Conservation (phyloP, 2,888 invertebrate genomes). For the Dicranocentrus wangi region DNA sequence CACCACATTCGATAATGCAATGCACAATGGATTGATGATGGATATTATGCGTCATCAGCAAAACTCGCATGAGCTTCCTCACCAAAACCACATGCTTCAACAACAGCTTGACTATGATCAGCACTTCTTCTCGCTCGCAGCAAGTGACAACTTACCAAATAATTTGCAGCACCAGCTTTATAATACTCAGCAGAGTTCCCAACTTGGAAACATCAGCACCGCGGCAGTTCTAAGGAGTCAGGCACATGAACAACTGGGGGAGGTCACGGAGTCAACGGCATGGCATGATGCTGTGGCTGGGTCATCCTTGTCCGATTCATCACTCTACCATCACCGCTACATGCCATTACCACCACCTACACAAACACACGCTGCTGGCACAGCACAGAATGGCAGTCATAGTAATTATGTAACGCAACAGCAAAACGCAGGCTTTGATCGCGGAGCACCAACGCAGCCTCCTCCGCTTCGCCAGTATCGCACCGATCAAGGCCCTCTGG, state of each 20-base stretch:
- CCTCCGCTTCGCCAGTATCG: constrained; percentile 10
- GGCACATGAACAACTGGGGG: neutral
- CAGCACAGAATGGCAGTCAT: constrained; percentile 4
- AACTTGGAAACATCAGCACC: neutral
- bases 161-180: neutral
- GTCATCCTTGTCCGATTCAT: neutral
- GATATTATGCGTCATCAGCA: constrained; percentile 23
- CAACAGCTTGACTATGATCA: neutral
- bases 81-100: constrained; percentile 23
- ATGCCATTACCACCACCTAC: neutral
- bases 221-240: neutral
- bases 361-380: constrained; percentile 5
- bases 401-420: neutral
- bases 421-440: constrained; percentile 8
- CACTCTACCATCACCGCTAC: neutral
- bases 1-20: constrained; percentile 7
- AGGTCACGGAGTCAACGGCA: neutral
- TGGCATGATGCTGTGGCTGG: neutral
- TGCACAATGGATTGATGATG: constrained; percentile 32
- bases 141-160: neutral
- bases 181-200: neutral
- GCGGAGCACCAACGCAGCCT: neutral
- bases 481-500: constrained; percentile 1
- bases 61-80: constrained; percentile 9
- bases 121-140: neutral